A percentile compares a stretch with the other conserved stretches of the same genome.
These are phyloP conservation scores for Colletes collaris DNA, from an alignment of 2,888 invertebrate species.

Conservation along the genomic window DNA sequence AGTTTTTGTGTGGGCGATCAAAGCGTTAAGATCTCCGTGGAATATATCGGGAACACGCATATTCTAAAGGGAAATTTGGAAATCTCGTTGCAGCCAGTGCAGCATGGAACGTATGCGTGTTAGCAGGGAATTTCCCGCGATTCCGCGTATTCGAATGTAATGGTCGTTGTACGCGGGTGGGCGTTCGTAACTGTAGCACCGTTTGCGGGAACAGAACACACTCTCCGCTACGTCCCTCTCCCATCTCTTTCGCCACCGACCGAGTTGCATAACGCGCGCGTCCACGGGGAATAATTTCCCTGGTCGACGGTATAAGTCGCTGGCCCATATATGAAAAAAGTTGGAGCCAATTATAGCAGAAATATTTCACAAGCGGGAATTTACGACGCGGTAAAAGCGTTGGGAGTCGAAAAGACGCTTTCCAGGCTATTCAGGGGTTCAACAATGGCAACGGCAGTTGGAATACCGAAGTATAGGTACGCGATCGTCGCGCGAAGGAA, in stretches of 20 bases:
- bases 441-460: constrained; percentile 50
- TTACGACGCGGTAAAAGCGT: constrained; percentile 53
- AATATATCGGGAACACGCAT: background rate
- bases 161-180: constrained; percentile 27
- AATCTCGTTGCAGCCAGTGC: constrained; percentile 33
- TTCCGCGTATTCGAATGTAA: constrained; percentile 56
- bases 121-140: constrained; percentile 46
- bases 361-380: constrained; percentile 65
- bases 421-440: constrained; percentile 27
- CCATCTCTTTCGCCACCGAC: constrained; percentile 21
- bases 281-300: constrained; percentile 64
- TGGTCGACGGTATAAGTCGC: constrained; percentile 52
- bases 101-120: constrained; percentile 15
- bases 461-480: constrained; percentile 8
- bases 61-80: constrained; percentile 38
- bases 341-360: constrained; percentile 69
- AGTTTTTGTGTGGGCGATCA: too few relatives aligned
- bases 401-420: constrained; percentile 5
- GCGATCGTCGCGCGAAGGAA: constrained; percentile 32
- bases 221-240: background rate
- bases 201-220: constrained; percentile 13
- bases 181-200: constrained; percentile 23
- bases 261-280: constrained; percentile 52
- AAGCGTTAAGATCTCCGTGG: background rate
- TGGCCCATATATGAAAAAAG: constrained; percentile 71